A percentile compares a stretch with the other conserved stretches of the same genome.
Evolutionary conservation across 1,140 invertebrate species (phyloP).

Genomic region (Copidosoma floridanum): DNA sequence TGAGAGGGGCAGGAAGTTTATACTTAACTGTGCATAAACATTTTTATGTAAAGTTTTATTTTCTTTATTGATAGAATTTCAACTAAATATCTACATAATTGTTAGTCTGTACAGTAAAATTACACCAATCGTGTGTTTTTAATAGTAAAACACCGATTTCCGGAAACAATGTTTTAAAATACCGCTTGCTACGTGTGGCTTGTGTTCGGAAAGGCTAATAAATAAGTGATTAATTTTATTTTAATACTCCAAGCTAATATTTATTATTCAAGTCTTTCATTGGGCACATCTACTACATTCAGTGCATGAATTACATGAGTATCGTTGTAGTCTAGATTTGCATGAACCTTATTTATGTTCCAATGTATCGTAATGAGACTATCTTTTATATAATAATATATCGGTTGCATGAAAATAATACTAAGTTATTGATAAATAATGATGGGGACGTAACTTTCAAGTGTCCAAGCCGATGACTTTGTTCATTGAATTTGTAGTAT

Average conservation of each 20-base stretch:
- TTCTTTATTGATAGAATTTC: background rate
- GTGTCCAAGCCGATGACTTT: background rate
- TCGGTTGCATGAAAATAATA: background rate
- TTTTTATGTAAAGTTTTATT: background rate
- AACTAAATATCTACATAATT: background rate
- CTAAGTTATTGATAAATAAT: background rate
- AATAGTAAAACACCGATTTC: too few species aligned
- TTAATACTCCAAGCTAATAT: background rate
- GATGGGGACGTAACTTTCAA: background rate
- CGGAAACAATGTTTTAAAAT: too few species aligned
- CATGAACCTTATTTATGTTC: background rate
- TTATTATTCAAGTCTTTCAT: background rate
- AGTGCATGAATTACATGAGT: background rate
- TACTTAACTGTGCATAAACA: too few species aligned
- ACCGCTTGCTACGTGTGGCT: too few species aligned
- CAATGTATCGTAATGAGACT: background rate
- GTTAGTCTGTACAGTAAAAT: too few species aligned
- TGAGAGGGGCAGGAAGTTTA: too few species aligned
- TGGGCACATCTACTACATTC: conserved; percentile 15
- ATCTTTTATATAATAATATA: too few species aligned
- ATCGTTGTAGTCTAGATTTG: background rate
- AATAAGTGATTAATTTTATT: too few species aligned
- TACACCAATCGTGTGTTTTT: too few species aligned
- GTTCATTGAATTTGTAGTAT: background rate
- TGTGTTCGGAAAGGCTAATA: too few species aligned